Base-by-base conservation (phyloP, 2,113 vertebrate genomes). In the Puma concolor region DNA sequence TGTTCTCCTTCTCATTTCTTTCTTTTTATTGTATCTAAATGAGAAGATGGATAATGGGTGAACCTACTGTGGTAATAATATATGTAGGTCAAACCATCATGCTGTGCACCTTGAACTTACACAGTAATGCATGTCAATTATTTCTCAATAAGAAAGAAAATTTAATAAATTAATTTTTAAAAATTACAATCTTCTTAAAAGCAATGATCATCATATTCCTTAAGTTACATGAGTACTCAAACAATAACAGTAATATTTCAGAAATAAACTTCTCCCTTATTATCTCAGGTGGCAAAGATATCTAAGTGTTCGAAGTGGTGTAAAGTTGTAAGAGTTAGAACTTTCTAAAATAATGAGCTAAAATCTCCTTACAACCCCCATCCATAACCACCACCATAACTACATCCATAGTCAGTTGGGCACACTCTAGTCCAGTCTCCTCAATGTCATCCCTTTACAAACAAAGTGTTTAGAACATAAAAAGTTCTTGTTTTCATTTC, bases 161-260 rank as follows among this genome's bases (percentile, higher is more conserved):
- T 11, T 33, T 79, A 52, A 21, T 33, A 50, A 41, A 44, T 29
- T 76, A 33, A 52, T 50, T n/a, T 33, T 50, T 21, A 13, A 79
- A 91, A 87, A 94, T 63, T 57, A 60, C 38, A 16, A 96, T 67
- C 38, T 84, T 7, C 74, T 95, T 91, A 94, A 96, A 93, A 88
- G 29, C n/a, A 74, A 83, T 27, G 27, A 92, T 38, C 9, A 92
- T 38, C 9, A 41, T 76, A 63, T 52, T 91, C 74, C 33, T 82
- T 93, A 77, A 9, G 60, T 16, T 48, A 41, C 2, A 31, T 27
- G 71, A 41, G n/a, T 36, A 67, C 29, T 84, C 54, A 88, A 66
- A 86, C n/a, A 88, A 64, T 69, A 81, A 79, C 88, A 57, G 33
- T 31, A 91, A 82, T 64, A 33, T 71, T 71, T 72, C 60, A 76